These are phyloP conservation scores for Sebastes miniatus DNA, from an alignment of 2,797 vertebrate genomes.

Conservation along the genomic window DNA sequence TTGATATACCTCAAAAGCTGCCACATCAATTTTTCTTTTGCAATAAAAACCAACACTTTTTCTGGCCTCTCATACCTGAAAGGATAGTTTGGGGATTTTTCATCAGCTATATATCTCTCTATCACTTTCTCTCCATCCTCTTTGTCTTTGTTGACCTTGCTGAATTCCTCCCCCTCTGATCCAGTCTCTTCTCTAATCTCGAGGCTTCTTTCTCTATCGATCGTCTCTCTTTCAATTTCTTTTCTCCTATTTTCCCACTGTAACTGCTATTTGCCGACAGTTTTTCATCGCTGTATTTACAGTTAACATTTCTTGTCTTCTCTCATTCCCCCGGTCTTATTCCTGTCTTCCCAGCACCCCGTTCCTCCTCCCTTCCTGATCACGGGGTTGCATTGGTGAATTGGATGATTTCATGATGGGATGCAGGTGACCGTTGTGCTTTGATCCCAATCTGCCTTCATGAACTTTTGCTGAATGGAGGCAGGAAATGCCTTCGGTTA, in stretches of 20 bases:
- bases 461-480: conserved; percentile 24
- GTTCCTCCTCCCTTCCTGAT: neutral
- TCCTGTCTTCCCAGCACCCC: neutral
- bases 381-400: conserved; percentile 10
- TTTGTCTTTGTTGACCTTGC: conserved; percentile 43
- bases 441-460: conserved; percentile 23
- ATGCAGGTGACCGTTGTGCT: conserved; percentile 2
- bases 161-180: conserved; percentile 21
- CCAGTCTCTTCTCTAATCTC: conserved; percentile 36
- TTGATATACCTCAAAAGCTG: conserved; percentile 64
- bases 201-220: conserved; percentile 34
- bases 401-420: conserved; percentile 20
- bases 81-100: conserved; percentile 29
- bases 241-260: conserved; percentile 3
- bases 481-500: neutral
- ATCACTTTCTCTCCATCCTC: neutral
- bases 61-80: conserved; percentile 21
- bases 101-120: neutral
- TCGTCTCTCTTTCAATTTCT: conserved; percentile 29
- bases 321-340: neutral
- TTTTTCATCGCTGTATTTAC: conserved; percentile 19
- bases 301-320: conserved; percentile 9
- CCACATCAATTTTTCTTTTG: conserved; percentile 66
- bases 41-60: conserved; percentile 52
- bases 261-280: conserved; percentile 4